phyloP scores from a whole-genome alignment of 2,797 vertebrate species.

The Cyprinella venusta region DNA sequence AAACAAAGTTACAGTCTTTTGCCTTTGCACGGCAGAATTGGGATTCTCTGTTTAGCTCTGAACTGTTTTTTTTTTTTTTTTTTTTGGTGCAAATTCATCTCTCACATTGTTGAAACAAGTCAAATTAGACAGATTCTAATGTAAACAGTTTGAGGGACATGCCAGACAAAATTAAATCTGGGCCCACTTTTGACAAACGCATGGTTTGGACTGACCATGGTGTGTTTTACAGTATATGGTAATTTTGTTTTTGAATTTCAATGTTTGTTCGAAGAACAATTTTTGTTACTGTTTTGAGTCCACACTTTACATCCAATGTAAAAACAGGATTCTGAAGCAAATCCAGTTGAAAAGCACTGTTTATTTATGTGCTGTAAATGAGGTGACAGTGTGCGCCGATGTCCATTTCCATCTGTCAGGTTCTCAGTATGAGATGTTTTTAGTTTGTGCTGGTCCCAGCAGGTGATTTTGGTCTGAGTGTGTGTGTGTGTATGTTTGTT shows the following conservation, averaged over 20 bases:
- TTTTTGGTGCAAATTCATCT: not conserved
- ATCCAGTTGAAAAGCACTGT: not conserved
- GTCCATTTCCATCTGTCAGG: conserved; percentile 32
- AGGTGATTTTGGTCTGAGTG: conserved; percentile 24
- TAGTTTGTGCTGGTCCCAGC: conserved; percentile 33
- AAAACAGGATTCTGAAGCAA: not conserved
- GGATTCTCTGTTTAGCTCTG: too few species aligned
- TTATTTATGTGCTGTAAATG: conserved; percentile 11
- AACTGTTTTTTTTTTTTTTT: too few species aligned
- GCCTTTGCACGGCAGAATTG: too few species aligned
- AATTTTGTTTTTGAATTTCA: not conserved
- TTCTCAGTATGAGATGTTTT: conserved; percentile 31
- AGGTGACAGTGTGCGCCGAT: conserved; percentile 32
- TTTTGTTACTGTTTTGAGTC: not conserved
- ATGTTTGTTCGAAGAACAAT: not conserved
- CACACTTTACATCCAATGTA: not conserved
- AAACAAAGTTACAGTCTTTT: too few species aligned
- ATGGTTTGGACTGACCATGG: not conserved
- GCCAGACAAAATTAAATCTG: not conserved
- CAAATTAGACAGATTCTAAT: not conserved
- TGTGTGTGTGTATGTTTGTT: not conserved
- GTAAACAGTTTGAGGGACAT: not conserved
- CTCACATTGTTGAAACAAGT: not conserved
- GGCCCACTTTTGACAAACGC: not conserved
- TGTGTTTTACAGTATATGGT: not conserved